Evolutionary conservation across 2,113 vertebrate species (phyloP).

Genomic region (Malaclemys terrapin): DNA sequence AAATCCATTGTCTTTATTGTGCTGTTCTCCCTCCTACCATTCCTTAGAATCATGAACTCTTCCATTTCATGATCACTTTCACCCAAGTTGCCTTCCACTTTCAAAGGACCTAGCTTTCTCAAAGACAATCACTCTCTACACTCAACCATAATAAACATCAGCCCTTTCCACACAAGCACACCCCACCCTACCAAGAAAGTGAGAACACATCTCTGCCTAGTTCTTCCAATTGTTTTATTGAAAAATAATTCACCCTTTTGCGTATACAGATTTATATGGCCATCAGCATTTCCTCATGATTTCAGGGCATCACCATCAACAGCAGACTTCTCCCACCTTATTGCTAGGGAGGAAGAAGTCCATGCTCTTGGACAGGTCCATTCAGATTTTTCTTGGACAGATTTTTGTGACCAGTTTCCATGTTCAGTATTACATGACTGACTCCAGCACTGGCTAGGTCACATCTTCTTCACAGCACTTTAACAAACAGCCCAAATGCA

Average conservation of each 20-base stretch:
- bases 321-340: not conserved
- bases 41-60: no score
- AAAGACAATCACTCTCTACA: not conserved
- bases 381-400: not conserved
- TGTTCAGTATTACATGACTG: not conserved
- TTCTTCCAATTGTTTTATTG: not conserved
- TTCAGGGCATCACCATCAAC: not conserved
- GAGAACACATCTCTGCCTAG: not conserved
- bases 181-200: not conserved
- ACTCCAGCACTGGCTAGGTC: not conserved
- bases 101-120: slow-evolving; percentile 28
- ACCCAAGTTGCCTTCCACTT: no score
- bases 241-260: not conserved
- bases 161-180: not conserved
- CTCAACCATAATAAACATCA: not conserved
- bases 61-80: no score
- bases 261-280: not conserved
- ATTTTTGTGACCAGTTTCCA: not conserved
- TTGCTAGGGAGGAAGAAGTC: not conserved
- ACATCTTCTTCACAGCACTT: not conserved
- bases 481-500: not conserved
- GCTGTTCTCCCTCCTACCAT: no score
- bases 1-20: no score
- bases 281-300: not conserved
- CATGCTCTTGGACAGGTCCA: not conserved